Evolutionary conservation across 2,113 vertebrate species (phyloP).

Genomic region (Phalacrocorax carbo): DNA sequence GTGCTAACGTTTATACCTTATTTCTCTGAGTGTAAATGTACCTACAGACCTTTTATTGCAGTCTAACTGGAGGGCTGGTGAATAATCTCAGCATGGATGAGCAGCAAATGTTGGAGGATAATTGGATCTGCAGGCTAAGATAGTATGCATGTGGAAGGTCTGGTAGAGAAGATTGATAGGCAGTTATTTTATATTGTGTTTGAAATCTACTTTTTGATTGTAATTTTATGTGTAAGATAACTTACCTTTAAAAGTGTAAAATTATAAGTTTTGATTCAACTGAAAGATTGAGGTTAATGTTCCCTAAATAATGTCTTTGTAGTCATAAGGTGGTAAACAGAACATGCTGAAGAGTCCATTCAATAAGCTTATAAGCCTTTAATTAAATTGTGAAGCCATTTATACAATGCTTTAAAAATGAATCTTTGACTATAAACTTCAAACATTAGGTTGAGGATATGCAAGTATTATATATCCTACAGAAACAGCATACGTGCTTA

Average conservation of each 20-base stretch:
- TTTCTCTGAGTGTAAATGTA: conserved; percentile 57
- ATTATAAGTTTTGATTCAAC: conserved; percentile 10
- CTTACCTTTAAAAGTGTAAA: conserved; percentile 19
- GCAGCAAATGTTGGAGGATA: conserved; percentile 74
- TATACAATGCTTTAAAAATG: background rate
- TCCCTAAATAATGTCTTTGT: conserved; percentile 28
- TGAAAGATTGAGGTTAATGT: conserved; percentile 22
- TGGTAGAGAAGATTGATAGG: conserved; percentile 59
- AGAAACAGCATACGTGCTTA: background rate
- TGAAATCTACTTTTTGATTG: conserved; percentile 45
- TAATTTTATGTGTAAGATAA: conserved; percentile 27
- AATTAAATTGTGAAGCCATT: conserved; percentile 17
- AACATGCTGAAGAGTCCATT: background rate
- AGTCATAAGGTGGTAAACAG: background rate
- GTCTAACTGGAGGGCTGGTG: conserved; percentile 67
- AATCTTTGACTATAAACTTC: background rate
- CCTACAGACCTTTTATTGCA: conserved; percentile 68
- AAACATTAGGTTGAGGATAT: background rate
- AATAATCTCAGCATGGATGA: conserved; percentile 73
- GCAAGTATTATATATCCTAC: background rate
- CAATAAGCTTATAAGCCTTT: background rate
- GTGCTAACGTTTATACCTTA: conserved; percentile 48
- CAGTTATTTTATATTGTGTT: conserved; percentile 35
- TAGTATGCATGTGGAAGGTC: conserved; percentile 47
- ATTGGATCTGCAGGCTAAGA: conserved; percentile 72